phyloP scores from a whole-genome alignment of 2,797 vertebrate species.

The Tenualosa ilisha region DNA sequence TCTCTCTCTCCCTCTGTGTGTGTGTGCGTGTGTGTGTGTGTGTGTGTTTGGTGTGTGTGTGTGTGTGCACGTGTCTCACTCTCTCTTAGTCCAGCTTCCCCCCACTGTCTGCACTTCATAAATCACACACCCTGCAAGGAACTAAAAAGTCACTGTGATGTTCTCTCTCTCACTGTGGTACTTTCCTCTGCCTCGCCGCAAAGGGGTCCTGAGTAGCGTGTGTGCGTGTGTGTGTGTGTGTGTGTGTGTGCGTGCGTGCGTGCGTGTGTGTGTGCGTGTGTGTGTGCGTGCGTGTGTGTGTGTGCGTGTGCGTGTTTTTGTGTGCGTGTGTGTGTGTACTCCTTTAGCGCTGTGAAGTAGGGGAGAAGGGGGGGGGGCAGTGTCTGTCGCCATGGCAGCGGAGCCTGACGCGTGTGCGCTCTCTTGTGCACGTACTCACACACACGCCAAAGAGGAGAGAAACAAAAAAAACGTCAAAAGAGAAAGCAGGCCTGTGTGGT shows the following conservation, averaged over 20 bases:
- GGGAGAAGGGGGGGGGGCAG: background rate
- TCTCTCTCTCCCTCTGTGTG: constrained; percentile 35
- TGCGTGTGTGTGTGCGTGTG: constrained; percentile 10
- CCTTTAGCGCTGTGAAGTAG: background rate
- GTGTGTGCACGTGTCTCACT: background rate
- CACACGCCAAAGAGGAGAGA: background rate
- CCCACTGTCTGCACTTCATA: constrained; percentile 58
- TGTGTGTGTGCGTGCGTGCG: background rate
- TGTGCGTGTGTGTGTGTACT: background rate
- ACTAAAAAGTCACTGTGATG: constrained; percentile 53
- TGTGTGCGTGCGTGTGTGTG: background rate
- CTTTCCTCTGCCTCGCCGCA: constrained; percentile 48
- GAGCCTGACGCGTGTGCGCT: background rate
- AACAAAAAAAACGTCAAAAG: background rate
- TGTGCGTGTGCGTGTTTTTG: background rate
- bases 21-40: background rate
- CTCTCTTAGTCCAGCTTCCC: constrained; percentile 31
- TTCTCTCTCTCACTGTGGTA: constrained; percentile 51
- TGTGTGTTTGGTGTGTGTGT: too few species aligned
- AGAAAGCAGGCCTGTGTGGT: background rate
- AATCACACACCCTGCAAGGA: constrained; percentile 61
- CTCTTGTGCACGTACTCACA: background rate
- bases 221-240: constrained; percentile 10
- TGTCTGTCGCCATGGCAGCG: background rate
- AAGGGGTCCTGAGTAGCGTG: background rate